Percentiles rank a stretch among this genome's conserved stretches.
Conservation (phyloP, 1,140 invertebrate species). For the Drosophila serrata region DNA sequence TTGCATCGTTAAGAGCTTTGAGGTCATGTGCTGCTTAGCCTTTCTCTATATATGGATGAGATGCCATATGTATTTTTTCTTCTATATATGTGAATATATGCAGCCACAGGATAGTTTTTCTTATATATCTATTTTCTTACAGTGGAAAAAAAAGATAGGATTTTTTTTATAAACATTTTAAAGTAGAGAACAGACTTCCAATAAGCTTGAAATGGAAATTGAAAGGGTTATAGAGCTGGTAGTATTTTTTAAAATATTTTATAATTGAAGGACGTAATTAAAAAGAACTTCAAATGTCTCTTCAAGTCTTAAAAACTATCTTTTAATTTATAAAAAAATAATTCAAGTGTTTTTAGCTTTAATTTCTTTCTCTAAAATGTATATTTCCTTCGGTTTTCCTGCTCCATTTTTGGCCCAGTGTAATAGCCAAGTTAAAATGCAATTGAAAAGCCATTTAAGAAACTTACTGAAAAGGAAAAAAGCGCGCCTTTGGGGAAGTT, state of each 20-base stretch:
- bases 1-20: conserved; percentile 67
- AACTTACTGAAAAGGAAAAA: conserved; percentile 43
- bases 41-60: conserved; percentile 20
- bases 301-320: background rate
- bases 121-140: background rate
- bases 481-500: conserved; percentile 23
- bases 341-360: background rate
- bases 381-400: background rate
- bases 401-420: background rate
- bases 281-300: too few relatives aligned
- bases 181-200: background rate
- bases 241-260: background rate
- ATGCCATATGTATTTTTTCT: conserved; percentile 17
- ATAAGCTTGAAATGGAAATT: background rate
- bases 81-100: conserved; percentile 8
- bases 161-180: background rate
- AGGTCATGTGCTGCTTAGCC: conserved; percentile 48
- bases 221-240: background rate
- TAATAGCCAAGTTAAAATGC: conserved; percentile 53
- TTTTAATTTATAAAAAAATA: too few relatives aligned
- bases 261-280: too few relatives aligned
- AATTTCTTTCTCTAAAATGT: background rate
- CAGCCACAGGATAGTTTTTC: conserved; percentile 21
- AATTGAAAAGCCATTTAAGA: conserved; percentile 77
- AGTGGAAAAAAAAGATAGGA: background rate